Percentiles rank a stretch among this genome's conserved stretches.
Evolutionary conservation across 2,113 vertebrate genomes (phyloP).

Genomic region (Sapayoa aenigma): DNA sequence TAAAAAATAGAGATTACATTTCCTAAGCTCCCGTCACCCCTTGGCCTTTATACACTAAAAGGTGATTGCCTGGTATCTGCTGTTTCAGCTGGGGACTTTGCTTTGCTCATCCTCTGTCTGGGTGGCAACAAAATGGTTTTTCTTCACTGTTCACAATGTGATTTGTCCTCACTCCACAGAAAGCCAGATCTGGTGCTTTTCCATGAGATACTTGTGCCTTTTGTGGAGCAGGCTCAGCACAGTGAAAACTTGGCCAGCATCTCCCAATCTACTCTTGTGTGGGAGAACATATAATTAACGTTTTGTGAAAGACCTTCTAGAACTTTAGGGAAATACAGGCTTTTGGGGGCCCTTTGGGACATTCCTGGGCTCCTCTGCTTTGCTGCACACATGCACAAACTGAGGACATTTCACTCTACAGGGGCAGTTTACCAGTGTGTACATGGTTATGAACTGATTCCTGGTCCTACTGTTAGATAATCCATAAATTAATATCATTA

Average conservation of each 20-base stretch:
- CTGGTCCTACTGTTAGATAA: neutral
- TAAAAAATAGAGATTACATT: neutral
- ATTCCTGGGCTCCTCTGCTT: neutral
- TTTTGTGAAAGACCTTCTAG: neutral
- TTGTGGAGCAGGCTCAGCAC: neutral
- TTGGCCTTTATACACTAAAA: neutral
- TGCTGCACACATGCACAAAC: neutral
- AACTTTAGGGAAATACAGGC: neutral
- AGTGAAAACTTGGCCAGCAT: neutral
- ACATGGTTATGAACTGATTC: neutral
- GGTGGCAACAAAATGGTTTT: neutral
- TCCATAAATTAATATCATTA: neutral
- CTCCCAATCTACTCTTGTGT: neutral
- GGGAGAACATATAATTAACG: neutral
- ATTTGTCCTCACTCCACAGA: neutral
- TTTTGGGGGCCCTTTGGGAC: neutral
- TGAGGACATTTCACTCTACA: neutral
- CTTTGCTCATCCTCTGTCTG: neutral
- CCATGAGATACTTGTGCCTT: neutral
- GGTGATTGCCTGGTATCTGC: neutral
- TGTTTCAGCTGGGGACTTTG: neutral
- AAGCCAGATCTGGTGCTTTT: neutral
- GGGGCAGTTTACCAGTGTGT: neutral
- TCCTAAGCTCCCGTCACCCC: neutral
- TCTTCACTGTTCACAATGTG: neutral